Conservation (phyloP, 2,797 vertebrate genomes). For the Peromyscus nudipes region DNA sequence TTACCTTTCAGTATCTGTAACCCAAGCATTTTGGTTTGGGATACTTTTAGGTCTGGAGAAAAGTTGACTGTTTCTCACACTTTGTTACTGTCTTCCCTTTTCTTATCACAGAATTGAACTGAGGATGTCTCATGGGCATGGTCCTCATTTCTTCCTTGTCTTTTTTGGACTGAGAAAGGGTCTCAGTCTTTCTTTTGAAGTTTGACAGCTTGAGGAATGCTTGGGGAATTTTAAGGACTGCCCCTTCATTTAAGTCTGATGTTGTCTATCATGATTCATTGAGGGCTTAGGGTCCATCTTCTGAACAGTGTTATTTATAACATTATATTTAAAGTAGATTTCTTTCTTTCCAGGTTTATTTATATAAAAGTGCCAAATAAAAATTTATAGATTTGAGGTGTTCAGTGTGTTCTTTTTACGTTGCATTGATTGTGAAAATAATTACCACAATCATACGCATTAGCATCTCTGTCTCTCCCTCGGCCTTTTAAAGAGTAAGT, state of each 20-base stretch:
- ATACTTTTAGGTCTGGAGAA: background rate
- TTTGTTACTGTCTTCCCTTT: background rate
- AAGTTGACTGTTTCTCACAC: background rate
- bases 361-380: background rate
- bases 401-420: background rate
- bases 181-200: background rate
- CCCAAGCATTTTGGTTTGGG: background rate
- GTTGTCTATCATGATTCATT: background rate
- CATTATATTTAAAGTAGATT: background rate
- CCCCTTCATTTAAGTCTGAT: background rate
- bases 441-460: background rate
- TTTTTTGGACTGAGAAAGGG: background rate
- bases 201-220: background rate
- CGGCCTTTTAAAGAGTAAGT: background rate
- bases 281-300: background rate
- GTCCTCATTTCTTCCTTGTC: no score
- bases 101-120: background rate
- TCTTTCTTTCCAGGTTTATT: background rate
- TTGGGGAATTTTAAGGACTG: background rate
- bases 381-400: background rate
- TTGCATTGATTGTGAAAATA: background rate
- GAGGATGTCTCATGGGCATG: fast-evolving
- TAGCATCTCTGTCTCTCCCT: background rate
- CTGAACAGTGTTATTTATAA: background rate
- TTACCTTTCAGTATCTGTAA: background rate